Percentiles rank a stretch among this genome's conserved stretches.
Conservation (phyloP, 2,888 invertebrate genomes). For the Chloroclystis v-ata region DNA sequence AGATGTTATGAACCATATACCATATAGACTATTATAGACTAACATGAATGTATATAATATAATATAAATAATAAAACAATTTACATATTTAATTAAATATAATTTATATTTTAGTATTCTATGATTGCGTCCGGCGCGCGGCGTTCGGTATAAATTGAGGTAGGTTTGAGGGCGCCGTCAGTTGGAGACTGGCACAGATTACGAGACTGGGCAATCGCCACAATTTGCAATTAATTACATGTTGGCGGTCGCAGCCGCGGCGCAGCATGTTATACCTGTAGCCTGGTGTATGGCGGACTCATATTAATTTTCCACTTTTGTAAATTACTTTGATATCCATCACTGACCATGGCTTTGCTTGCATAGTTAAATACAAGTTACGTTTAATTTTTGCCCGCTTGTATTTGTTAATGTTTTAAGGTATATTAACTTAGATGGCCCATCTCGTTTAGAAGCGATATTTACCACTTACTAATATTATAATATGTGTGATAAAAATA, state of each 20-base stretch:
- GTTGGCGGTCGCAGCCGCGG: slow-evolving; percentile 35
- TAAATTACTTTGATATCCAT: slow-evolving; percentile 2
- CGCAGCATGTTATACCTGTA: slow-evolving; percentile 35
- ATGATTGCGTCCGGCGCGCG: not conserved
- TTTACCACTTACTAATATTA: too few relatives aligned
- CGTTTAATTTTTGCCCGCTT: too few relatives aligned
- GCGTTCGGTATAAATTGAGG: slow-evolving; percentile 21
- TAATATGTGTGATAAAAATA: too few relatives aligned
- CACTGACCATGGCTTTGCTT: not conserved
- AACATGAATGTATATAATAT: too few relatives aligned
- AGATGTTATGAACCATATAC: too few relatives aligned
- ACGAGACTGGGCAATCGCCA: slow-evolving; percentile 45
- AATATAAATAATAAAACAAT: too few relatives aligned
- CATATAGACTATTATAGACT: too few relatives aligned
- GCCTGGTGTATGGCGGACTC: slow-evolving; percentile 30
- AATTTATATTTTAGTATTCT: not conserved
- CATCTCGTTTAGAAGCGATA: too few relatives aligned
- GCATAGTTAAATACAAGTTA: not conserved
- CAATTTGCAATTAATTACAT: slow-evolving; percentile 62
- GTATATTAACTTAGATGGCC: too few relatives aligned
- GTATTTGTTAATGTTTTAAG: too few relatives aligned
- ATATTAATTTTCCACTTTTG: slow-evolving; percentile 32
- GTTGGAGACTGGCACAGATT: too few relatives aligned
- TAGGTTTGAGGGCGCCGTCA: slow-evolving; percentile 25
- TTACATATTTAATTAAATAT: too few relatives aligned